A percentile compares a stretch with the other conserved stretches of the same genome.
These are phyloP conservation scores for Drosophila ananassae DNA, from an alignment of 1,140 invertebrate species.

Conservation along the genomic window DNA sequence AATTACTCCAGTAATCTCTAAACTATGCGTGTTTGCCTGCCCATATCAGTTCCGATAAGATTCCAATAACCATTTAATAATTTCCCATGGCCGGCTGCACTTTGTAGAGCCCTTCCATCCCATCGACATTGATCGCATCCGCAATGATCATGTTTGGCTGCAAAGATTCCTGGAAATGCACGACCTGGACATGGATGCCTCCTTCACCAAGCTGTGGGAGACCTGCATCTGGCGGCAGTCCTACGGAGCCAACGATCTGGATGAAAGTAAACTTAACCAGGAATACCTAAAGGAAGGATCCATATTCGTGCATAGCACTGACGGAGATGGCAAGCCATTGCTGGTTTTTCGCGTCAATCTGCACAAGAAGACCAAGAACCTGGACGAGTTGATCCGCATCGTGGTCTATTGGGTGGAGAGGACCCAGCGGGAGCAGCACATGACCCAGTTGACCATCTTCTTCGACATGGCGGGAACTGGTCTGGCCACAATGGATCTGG, in stretches of 20 bases:
- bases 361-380: slow-evolving; percentile 90
- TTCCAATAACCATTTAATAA: slow-evolving; percentile 5
- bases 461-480: slow-evolving; percentile 96
- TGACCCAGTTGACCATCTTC: slow-evolving; percentile 92
- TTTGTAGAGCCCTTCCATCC: slow-evolving; percentile 85
- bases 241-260: slow-evolving; percentile 91
- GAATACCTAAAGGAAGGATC: slow-evolving; percentile 91
- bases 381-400: slow-evolving; percentile 90
- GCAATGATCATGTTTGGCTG: slow-evolving; percentile 88
- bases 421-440: slow-evolving; percentile 90
- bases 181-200: slow-evolving; percentile 87
- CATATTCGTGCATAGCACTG: slow-evolving; percentile 90
- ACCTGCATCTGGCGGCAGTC: slow-evolving; percentile 93
- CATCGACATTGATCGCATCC: slow-evolving; percentile 88
- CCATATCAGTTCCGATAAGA: slow-evolving; percentile 13
- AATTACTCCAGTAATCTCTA: not conserved
- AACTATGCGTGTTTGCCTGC: not conserved
- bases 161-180: slow-evolving; percentile 89
- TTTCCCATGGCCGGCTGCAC: not conserved
- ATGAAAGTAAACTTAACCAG: slow-evolving; percentile 87
- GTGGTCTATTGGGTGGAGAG: slow-evolving; percentile 96
- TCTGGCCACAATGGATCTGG: slow-evolving; percentile 94
- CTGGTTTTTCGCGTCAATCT: slow-evolving; percentile 91
- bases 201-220: slow-evolving; percentile 92
- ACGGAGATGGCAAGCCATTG: slow-evolving; percentile 91